Percentiles rank a stretch among this genome's conserved stretches.
phyloP scores from a whole-genome alignment of 2,113 vertebrate species.

The Melierax canorus region DNA sequence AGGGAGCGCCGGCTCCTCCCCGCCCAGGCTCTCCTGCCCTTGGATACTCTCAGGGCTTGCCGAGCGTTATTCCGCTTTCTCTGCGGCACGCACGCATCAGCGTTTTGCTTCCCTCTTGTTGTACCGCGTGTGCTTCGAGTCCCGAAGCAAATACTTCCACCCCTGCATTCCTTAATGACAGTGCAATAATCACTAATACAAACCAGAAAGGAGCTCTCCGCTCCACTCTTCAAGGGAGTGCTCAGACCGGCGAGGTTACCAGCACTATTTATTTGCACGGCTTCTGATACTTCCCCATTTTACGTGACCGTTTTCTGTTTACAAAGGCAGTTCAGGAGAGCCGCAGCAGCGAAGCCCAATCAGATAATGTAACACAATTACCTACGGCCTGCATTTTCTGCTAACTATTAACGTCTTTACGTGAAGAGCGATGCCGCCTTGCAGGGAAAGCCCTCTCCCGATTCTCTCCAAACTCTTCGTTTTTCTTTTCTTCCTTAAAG shows the following conservation, averaged over 20 bases:
- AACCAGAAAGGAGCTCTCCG: not conserved
- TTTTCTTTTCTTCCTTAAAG: not conserved
- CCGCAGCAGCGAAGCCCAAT: not conserved
- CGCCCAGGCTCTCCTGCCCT: not conserved
- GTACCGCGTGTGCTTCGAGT: not conserved
- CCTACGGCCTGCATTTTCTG: not conserved
- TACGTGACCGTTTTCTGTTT: not conserved
- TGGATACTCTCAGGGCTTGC: accelerated
- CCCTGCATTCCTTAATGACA: conserved; percentile 9
- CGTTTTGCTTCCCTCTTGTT: not conserved
- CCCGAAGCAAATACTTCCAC: not conserved
- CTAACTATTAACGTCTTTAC: not conserved
- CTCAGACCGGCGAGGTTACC: not conserved
- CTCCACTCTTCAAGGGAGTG: not conserved
- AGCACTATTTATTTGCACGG: not conserved
- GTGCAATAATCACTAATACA: not conserved
- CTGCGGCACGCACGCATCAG: not conserved
- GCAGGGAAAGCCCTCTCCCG: not conserved
- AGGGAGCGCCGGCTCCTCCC: not conserved
- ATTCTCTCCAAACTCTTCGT: not conserved
- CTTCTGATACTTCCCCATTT: not conserved
- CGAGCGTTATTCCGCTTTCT: no score
- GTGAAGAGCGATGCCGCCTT: not conserved
- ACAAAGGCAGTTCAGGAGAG: not conserved
- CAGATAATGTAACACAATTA: not conserved